Base-by-base conservation (phyloP, 2,797 vertebrate genomes). In the Sarcoramphus papa region DNA sequence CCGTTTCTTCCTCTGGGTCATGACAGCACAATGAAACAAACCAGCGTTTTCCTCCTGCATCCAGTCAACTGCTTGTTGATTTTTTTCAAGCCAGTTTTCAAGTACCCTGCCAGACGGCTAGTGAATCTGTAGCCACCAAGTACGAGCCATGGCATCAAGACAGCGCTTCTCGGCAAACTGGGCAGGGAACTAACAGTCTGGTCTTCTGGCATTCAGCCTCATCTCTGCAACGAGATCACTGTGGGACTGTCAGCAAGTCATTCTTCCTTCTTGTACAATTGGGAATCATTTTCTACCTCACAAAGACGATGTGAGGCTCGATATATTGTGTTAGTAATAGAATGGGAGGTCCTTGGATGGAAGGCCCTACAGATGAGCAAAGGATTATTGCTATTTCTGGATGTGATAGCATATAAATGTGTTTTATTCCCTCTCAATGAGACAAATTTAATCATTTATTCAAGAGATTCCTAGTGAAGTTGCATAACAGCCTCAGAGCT, bases 281-380 rank as follows among this genome's bases (percentile, higher is more conserved):
- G 23, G 69, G 65, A 96, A 92, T 88, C 0, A 56, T 81, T 30
- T 92, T 57, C 68, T 90, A 73, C 87, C 69, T 92, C 75, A 76
- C 65, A 21, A 78, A 62, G 85, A 69, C 2, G 8, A 73, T n/a
- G 89, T 91, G 91, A 95, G 84, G 82, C 79, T 93, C 8, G 8
- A 73, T 56, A 59, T 50, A 74, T 81, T 75, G 43, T 84, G 76
- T 86, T 93, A 72, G 50, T 35, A 93, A 60, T 79, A 79, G 75
- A 89, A 56, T 21, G 48, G 72, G 85, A 92, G 78, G 65, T 68
- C 60, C 88, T 92, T 86, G 88, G 78, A 78, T 65, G 72, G 75
- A 88, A 91, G 69, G 81, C 85, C 78, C 54, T 78, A 94, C 47
- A 83, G 93, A 90, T 51, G 93, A 95, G 93, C 92, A 93, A 96